These are phyloP conservation scores for Apus apus DNA, from an alignment of 2,113 vertebrate genomes.

Conservation along the genomic window DNA sequence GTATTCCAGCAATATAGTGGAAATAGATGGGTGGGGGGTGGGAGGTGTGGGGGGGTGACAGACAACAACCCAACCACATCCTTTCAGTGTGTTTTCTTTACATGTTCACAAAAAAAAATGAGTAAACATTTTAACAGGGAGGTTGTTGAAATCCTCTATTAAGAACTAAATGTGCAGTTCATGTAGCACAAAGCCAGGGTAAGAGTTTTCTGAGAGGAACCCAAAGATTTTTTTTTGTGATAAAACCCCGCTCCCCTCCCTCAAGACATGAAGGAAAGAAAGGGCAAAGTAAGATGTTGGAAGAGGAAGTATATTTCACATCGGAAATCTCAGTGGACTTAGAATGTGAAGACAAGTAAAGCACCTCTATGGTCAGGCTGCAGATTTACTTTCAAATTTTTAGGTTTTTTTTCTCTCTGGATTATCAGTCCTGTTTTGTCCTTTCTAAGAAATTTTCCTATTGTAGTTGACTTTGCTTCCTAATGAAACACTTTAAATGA, in stretches of 20 bases:
- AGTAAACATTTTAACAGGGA: neutral
- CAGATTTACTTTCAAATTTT: neutral
- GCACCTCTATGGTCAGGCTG: neutral
- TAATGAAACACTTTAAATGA: neutral
- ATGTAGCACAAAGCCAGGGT: neutral
- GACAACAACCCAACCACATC: neutral
- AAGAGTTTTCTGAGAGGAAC: neutral
- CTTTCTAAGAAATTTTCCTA: neutral
- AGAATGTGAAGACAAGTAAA: neutral
- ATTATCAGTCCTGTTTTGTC: neutral
- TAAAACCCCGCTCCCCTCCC: neutral
- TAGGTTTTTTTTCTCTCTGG: neutral
- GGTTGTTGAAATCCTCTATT: neutral
- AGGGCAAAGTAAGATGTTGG: neutral
- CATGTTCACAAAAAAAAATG: neutral
- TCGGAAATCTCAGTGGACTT: neutral
- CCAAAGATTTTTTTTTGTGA: neutral
- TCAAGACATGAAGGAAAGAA: neutral
- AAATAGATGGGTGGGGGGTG: too few relatives aligned
- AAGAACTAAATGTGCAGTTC: neutral
- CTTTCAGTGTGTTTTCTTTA: neutral
- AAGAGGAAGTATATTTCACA: neutral
- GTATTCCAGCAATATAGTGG: neutral
- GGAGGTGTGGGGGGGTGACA: too few relatives aligned
- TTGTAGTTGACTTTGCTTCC: neutral